A percentile compares a stretch with the other conserved stretches of the same genome.
Conservation (phyloP, 2,113 vertebrate genomes). For the Pygoscelis adeliae region DNA sequence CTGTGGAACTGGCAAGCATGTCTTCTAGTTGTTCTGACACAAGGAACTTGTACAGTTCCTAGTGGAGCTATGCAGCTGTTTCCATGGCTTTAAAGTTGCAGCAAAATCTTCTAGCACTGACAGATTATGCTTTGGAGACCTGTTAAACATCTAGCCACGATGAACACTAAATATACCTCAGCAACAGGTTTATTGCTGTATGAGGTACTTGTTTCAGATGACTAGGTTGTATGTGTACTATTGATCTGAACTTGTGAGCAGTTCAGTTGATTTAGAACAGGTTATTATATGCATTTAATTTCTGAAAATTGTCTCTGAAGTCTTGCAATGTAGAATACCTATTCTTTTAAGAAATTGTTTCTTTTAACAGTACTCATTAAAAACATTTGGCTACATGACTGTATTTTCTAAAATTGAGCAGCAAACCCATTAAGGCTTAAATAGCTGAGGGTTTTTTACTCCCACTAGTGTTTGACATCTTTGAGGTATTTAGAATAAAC, state of each 20-base stretch:
- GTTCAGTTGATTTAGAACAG: slow-evolving; percentile 31
- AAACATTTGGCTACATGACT: neutral
- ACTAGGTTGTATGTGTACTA: slow-evolving; percentile 21
- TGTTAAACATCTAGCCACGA: slow-evolving; percentile 47
- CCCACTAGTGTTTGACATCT: neutral
- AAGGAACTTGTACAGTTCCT: neutral
- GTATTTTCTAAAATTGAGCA: neutral
- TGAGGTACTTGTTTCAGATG: slow-evolving; percentile 27
- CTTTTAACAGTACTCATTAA: neutral
- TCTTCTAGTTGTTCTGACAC: neutral
- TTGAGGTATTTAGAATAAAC: neutral
- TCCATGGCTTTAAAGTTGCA: slow-evolving; percentile 42
- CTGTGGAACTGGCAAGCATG: neutral
- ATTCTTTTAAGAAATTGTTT: neutral
- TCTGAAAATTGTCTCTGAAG: neutral
- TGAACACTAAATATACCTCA: slow-evolving; percentile 54
- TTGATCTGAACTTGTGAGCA: slow-evolving; percentile 42
- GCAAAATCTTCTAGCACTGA: slow-evolving; percentile 40
- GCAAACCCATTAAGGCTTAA: neutral
- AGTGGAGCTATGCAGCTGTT: slow-evolving; percentile 12
- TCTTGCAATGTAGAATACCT: neutral
- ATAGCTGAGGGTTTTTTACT: neutral
- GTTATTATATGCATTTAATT: neutral
- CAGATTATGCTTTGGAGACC: slow-evolving; percentile 42
- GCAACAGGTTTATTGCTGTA: slow-evolving; percentile 50